phyloP scores from a whole-genome alignment of 2,113 vertebrate species.

The Proteles cristata region DNA sequence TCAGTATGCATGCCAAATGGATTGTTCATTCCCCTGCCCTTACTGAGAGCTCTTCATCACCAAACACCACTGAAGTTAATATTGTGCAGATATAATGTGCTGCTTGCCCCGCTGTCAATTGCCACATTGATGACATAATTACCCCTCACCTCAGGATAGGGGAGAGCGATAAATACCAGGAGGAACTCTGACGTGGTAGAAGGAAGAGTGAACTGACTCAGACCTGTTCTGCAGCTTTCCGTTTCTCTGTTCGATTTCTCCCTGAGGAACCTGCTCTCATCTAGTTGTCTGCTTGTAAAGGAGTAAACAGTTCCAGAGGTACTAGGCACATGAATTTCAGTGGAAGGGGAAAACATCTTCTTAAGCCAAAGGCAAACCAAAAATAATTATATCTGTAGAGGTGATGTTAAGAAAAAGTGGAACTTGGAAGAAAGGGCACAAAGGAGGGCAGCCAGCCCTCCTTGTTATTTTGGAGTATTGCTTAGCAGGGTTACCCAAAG shows the following conservation, averaged over 20 bases:
- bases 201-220: fast-evolving
- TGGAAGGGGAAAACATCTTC: not conserved
- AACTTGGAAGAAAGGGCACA: not conserved
- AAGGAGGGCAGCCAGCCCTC: fast-evolving
- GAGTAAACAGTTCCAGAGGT: fast-evolving
- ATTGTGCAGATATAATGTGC: not conserved
- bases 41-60: not conserved
- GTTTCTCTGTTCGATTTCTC: not conserved
- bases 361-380: not conserved
- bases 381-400: not conserved
- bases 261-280: not conserved
- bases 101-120: not conserved
- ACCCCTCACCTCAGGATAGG: no score
- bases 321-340: not conserved
- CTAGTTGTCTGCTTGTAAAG: not conserved
- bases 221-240: not conserved
- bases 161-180: not conserved
- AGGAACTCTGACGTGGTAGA: fast-evolving
- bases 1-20: not conserved
- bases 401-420: not conserved
- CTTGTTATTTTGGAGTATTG: no score
- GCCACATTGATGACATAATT: not conserved
- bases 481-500: not conserved
- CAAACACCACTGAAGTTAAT: not conserved
- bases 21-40: not conserved